Evolutionary conservation across 2,797 vertebrate species (phyloP), one percentile per base, ranked within the genome.

Genomic region (Pseudotriccus pelzelni): DNA sequence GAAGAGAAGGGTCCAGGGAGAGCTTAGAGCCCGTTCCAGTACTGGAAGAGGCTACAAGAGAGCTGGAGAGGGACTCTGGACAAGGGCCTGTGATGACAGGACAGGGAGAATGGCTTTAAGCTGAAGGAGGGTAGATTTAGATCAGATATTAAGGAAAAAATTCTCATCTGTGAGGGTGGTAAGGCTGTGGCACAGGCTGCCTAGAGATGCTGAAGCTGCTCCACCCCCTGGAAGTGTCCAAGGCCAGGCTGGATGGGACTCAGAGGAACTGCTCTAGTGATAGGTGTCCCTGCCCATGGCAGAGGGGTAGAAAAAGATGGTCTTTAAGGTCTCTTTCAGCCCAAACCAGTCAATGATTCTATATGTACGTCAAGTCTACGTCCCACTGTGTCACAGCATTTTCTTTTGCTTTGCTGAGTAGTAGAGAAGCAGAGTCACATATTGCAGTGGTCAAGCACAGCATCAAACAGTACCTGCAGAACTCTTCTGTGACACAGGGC

Each of bases 401-500:
- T 43, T 39, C 4, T 43, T 79, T 47, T 52, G 81, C 59, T 77
- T 34, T 83, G 52, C 41, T 70, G 52, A 58, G 23, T 25, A 52
- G 18, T 0, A 34, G 44, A 75, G 76, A 20, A 84, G 85, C 46
- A 68, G 72, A 64, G 58, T 72, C 10, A 43, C 6, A 20, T 68
- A 28, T 9, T 17, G 39, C n/a, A 87, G 69, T 2, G 7, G 37
- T 44, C 55, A 74, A 44, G 72, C 30, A n/a, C 14, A 32, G 55
- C 34, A n/a, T 6, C 11, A 9, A 37, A 96, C 63, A 34, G 76
- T 98, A 99, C 99, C 99, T 99, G 99, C 96, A 96, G 98, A 98
- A 96, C 97, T 98, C 98, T 99, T 99, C 98, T 99, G 99, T 87
- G 98, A 98, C 86, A 97, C 84, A 14, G 98, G 98, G 97, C 98